A percentile compares a stretch with the other conserved stretches of the same genome.
Evolutionary conservation across 2,888 invertebrate species (phyloP).

Genomic region (Tinea semifulvella): DNA sequence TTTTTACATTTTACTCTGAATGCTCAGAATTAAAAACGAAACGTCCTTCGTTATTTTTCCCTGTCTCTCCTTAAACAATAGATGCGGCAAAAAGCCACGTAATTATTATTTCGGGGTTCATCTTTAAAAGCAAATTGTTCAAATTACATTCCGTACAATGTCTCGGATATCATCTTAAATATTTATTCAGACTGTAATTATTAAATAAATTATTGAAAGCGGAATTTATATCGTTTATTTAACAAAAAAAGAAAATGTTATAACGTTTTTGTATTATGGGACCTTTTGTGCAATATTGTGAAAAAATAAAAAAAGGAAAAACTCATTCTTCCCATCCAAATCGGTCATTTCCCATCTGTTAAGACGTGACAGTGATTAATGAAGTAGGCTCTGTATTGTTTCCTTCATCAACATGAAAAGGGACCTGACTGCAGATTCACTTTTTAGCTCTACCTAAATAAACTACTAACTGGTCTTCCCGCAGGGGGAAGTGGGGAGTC

Average conservation of each 20-base stretch:
- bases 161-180: slow-evolving; percentile 1
- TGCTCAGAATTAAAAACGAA: slow-evolving; percentile 51
- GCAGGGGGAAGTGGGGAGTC: no score
- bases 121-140: slow-evolving; percentile 12
- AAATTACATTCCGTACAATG: slow-evolving; percentile 13
- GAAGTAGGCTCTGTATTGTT: slow-evolving; percentile 35
- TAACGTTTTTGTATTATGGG: not conserved
- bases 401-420: slow-evolving; percentile 26
- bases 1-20: slow-evolving; percentile 51
- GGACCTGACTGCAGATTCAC: slow-evolving; percentile 7
- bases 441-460: not conserved
- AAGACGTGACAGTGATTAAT: slow-evolving; percentile 43
- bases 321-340: slow-evolving; percentile 25
- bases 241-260: not conserved
- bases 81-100: slow-evolving; percentile 16
- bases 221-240: not conserved
- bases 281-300: slow-evolving; percentile 6
- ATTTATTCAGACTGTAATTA: slow-evolving; percentile 1
- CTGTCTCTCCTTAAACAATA: slow-evolving; percentile 44
- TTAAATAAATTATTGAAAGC: not conserved
- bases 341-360: slow-evolving; percentile 37
- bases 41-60: slow-evolving; percentile 45
- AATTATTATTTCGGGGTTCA: slow-evolving; percentile 11
- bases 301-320: slow-evolving; percentile 11
- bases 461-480: no score